Conservation (phyloP, 2,113 vertebrate genomes). For the Spermophilus dauricus region DNA sequence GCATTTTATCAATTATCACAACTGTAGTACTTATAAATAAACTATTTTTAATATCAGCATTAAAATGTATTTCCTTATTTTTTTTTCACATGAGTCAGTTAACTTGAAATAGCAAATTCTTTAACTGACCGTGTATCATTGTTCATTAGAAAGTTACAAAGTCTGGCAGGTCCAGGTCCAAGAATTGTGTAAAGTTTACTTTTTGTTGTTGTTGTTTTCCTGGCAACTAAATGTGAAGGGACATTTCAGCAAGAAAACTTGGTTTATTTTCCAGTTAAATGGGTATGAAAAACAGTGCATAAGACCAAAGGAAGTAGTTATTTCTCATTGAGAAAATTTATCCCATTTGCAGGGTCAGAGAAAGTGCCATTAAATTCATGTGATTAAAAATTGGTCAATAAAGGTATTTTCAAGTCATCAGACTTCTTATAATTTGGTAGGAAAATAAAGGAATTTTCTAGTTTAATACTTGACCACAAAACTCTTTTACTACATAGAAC, state of each 20-base stretch:
- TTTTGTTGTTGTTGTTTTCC: not conserved
- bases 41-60: not conserved
- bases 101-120: constrained; percentile 39
- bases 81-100: not conserved
- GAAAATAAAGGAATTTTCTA: not conserved
- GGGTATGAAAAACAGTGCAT: not conserved
- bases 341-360: not conserved
- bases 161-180: not conserved
- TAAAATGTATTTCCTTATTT: not conserved
- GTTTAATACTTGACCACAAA: not conserved
- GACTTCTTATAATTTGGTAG: not conserved
- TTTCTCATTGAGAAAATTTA: not conserved
- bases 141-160: not conserved
- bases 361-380: not conserved
- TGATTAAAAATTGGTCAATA: not conserved
- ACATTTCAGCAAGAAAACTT: not conserved
- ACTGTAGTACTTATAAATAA: constrained; percentile 24
- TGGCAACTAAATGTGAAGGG: not conserved
- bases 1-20: constrained; percentile 24
- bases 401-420: not conserved
- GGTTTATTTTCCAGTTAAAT: not conserved
- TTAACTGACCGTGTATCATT: not conserved
- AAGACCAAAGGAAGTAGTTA: not conserved
- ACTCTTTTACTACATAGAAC: not conserved
- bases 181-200: not conserved